Evolutionary conservation across 1,140 invertebrate species (phyloP).

Genomic region (Neelides sp.): DNA sequence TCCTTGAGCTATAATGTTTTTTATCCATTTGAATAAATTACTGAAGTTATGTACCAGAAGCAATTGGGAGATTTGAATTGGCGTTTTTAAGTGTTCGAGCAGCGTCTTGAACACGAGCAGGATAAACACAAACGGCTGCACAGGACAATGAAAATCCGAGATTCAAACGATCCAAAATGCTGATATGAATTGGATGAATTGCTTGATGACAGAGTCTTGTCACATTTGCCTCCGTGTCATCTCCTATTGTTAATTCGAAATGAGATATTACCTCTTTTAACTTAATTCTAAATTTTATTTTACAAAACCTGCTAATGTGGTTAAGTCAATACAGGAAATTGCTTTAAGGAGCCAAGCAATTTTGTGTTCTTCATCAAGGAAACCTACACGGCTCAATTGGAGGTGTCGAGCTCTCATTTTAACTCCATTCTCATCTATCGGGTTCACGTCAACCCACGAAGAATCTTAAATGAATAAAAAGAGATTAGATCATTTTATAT

Average conservation of each 20-base stretch:
- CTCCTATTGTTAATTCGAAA: slow-evolving; percentile 40
- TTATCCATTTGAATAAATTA: slow-evolving; percentile 24
- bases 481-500: slow-evolving; percentile 1
- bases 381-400: background rate
- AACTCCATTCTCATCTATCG: slow-evolving; percentile 27
- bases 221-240: slow-evolving; percentile 76
- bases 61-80: slow-evolving; percentile 50
- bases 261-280: background rate
- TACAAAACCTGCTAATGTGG: slow-evolving; percentile 56
- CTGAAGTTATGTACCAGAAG: slow-evolving; percentile 48
- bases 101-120: slow-evolving; percentile 62
- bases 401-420: slow-evolving; percentile 16
- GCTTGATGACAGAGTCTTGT: slow-evolving; percentile 67
- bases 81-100: slow-evolving; percentile 45
- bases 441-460: slow-evolving; percentile 20
- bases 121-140: slow-evolving; percentile 92
- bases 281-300: slow-evolving; percentile 4
- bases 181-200: slow-evolving; percentile 40
- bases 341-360: slow-evolving; percentile 65
- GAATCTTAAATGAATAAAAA: slow-evolving; percentile 3
- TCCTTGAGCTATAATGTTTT: slow-evolving; percentile 7
- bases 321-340: slow-evolving; percentile 77
- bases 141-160: slow-evolving; percentile 38
- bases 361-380: slow-evolving; percentile 37
- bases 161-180: slow-evolving; percentile 37